Percentiles rank a stretch among this genome's conserved stretches.
Conservation (phyloP, 2,888 invertebrate species). For the Ochlodes sylvanus region DNA sequence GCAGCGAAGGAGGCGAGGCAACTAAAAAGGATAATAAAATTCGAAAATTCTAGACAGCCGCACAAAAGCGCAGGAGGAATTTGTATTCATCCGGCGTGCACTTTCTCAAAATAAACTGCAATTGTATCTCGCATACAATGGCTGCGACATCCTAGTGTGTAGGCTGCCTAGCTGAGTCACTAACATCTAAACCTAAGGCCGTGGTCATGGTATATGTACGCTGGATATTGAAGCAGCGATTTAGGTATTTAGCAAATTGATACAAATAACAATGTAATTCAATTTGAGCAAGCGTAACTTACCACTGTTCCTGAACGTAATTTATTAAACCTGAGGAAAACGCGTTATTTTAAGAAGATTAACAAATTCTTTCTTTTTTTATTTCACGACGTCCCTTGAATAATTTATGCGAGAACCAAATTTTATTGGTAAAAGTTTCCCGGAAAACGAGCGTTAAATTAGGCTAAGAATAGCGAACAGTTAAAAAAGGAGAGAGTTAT, state of each 20-base stretch:
- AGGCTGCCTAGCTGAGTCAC: conserved; percentile 48
- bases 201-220: background rate
- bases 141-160: conserved; percentile 50
- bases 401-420: no score
- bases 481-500: no score
- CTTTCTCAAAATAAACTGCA: conserved; percentile 55
- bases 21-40: conserved; percentile 38
- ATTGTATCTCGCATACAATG: conserved; percentile 53
- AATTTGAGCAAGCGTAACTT: no score
- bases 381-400: no score
- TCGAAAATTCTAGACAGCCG: conserved; percentile 30
- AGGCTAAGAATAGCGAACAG: no score
- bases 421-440: no score
- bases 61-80: conserved; percentile 40
- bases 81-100: conserved; percentile 48
- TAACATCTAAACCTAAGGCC: conserved; percentile 26
- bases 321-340: no score
- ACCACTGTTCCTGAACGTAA: no score
- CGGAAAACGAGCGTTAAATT: no score
- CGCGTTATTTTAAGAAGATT: no score
- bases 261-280: no score
- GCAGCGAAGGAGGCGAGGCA: conserved; percentile 20
- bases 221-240: background rate
- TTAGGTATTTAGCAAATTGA: background rate
- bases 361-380: no score